A percentile compares a stretch with the other conserved stretches of the same genome.
Evolutionary conservation across 2,797 vertebrate species (phyloP).

Genomic region (Tragopan temminckii): DNA sequence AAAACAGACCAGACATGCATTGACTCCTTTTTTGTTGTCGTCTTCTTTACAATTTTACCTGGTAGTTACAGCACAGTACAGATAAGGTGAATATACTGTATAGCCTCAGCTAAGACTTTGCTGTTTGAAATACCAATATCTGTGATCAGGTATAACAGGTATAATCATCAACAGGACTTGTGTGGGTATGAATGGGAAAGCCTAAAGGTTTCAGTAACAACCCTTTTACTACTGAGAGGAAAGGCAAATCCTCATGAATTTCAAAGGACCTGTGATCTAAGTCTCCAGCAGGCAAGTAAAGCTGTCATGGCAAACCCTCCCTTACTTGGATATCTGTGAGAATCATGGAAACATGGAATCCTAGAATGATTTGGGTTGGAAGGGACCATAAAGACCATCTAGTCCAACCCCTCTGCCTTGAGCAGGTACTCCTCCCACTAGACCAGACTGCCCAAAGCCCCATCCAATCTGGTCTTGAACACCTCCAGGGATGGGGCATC

Average conservation of each 20-base stretch:
- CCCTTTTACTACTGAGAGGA: constrained; percentile 75
- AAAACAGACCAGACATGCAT: not conserved
- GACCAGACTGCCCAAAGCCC: not conserved
- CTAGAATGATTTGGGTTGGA: not conserved
- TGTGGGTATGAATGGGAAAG: constrained; percentile 53
- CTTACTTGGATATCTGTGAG: not conserved
- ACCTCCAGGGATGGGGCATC: not conserved
- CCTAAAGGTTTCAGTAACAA: constrained; percentile 79
- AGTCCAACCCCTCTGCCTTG: not conserved
- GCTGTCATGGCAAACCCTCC: not conserved
- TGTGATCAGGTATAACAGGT: constrained; percentile 77
- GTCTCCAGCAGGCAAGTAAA: constrained; percentile 70
- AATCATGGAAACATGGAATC: not conserved
- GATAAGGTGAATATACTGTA: constrained; percentile 78
- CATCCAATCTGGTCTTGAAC: not conserved
- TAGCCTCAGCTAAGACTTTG: constrained; percentile 84
- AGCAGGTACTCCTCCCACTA: not conserved
- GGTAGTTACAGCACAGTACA: constrained; percentile 68
- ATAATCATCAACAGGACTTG: constrained; percentile 7
- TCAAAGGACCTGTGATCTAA: not conserved
- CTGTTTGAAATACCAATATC: constrained; percentile 84
- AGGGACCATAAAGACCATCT: not conserved
- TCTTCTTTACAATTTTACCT: constrained; percentile 41
- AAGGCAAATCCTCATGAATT: not conserved
- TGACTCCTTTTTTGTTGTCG: not conserved